Base-by-base conservation (phyloP, 2,888 invertebrate genomes). In the Xestia sexstrigata region DNA sequence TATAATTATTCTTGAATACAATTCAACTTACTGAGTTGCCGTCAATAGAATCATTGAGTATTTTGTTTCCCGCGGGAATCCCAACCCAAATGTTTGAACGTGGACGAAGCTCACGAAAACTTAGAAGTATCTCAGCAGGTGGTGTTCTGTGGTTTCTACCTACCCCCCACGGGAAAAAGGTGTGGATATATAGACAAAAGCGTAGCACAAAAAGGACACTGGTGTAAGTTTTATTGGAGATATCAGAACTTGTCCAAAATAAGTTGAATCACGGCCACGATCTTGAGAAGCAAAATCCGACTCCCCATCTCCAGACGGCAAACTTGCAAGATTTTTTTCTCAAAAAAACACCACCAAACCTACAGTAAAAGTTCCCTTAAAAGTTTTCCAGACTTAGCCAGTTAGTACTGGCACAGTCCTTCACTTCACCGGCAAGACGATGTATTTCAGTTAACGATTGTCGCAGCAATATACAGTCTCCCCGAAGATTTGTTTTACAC, bases 311-410 rank as follows among this genome's bases (percentile, higher is more conserved):
- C 13, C 23, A 42, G 26, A 20, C 39, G 23, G 3, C 55, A 72
- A 63, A 0, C 20, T 7, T 20, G 15, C 0, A 15, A 23, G 17
- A 45, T 1, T 9, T 23, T 17, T 49, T 45, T 0, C 47, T 5
- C 0, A 30, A 39, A 3, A 66, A 71, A 66, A 30, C 0, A 15
- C 1, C 4, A 20, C 39, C 23, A 39, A 13, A 39, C 20, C 9
- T 30, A 42, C 15, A 30, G 35, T 15, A n/a, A 35, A 79, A 78
- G 23, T 58, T 65, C 66, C 82, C 52, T 55, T 82, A 55, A 68
- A 68, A 79, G 30, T 63, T 68, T 82, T n/a, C 23, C 17, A 11
- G 55, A 17, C 39, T n/a, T 42, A 20, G 23, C 17, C 55, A 20
- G 39, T 67, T 23, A 47, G 39, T 17, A 55, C 4, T 17, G 23